Percentiles rank a stretch among this genome's conserved stretches.
phyloP scores from a whole-genome alignment of 2,888 invertebrate genomes.

The Microplitis deprimator region DNA sequence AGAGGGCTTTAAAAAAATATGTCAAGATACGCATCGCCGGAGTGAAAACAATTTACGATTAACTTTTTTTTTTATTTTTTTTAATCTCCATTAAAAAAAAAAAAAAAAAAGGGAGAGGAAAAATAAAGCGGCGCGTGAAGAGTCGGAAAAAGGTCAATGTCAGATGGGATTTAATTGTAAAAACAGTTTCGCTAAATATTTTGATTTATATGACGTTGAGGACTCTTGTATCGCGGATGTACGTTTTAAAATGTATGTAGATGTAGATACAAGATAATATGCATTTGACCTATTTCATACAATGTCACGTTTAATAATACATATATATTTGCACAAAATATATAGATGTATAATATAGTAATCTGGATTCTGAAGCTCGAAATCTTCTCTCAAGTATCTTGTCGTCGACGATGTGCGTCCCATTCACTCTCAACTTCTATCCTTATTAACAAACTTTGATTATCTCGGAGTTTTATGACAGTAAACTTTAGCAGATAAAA shows the following conservation, averaged over 20 bases:
- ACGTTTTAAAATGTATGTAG: not conserved
- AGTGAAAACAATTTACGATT: not conserved
- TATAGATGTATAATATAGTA: not conserved
- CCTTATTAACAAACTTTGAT: not conserved
- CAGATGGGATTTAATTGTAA: not conserved
- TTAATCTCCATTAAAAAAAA: not conserved
- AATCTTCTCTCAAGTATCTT: not conserved
- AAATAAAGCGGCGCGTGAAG: not conserved
- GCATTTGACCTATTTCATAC: slow-evolving; percentile 6
- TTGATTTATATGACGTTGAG: slow-evolving; percentile 18
- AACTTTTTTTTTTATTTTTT: not conserved
- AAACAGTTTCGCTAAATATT: not conserved
- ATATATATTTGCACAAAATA: not conserved
- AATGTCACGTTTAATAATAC: slow-evolving; percentile 25
- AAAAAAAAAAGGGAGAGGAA: not conserved
- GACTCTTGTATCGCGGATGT: not conserved
- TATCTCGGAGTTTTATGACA: not conserved
- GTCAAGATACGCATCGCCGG: not conserved
- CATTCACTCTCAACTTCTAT: not conserved
- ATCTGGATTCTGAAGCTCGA: not conserved
- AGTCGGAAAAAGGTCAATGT: not conserved
- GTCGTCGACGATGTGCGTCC: not conserved
- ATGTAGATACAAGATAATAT: slow-evolving; percentile 19
- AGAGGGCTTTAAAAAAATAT: not conserved
- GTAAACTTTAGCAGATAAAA: not conserved